Conservation (phyloP, 35 echinoderm and acorn worm genomes). For the Heliocidaris erythrogramma region DNA sequence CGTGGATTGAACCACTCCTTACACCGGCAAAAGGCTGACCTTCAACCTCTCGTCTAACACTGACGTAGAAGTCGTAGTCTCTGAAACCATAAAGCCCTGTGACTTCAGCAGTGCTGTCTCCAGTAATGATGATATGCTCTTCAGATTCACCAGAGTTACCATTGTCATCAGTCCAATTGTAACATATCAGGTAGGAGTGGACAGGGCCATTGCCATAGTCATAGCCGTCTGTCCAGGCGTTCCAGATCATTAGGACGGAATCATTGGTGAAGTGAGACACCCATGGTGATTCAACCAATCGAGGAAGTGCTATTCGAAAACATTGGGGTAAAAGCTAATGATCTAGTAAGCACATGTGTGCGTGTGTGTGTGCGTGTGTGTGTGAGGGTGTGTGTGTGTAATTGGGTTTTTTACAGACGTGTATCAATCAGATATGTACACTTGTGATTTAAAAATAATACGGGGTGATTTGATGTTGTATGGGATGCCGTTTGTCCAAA, state of each 20-base stretch:
- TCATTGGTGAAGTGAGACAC: neutral
- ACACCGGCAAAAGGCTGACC: neutral
- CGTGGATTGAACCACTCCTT: neutral
- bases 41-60: neutral
- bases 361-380: no score
- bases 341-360: no score
- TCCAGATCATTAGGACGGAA: neutral
- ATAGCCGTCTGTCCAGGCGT: constrained; percentile 35
- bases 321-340: no score
- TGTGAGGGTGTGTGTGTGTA: no score
- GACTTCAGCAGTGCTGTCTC: constrained; percentile 10
- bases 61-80: constrained; percentile 1
- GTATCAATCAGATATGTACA: no score
- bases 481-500: no score
- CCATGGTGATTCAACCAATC: neutral
- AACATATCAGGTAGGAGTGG: constrained; percentile 9
- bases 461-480: no score
- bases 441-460: no score
- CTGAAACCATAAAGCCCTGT: neutral
- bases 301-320: neutral
- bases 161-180: neutral
- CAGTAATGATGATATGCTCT: neutral
- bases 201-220: constrained; percentile 30
- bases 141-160: constrained; percentile 4
- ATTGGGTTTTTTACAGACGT: no score